These are phyloP conservation scores for Thunnus albacares DNA, from an alignment of 2,797 vertebrate species.

Conservation along the genomic window DNA sequence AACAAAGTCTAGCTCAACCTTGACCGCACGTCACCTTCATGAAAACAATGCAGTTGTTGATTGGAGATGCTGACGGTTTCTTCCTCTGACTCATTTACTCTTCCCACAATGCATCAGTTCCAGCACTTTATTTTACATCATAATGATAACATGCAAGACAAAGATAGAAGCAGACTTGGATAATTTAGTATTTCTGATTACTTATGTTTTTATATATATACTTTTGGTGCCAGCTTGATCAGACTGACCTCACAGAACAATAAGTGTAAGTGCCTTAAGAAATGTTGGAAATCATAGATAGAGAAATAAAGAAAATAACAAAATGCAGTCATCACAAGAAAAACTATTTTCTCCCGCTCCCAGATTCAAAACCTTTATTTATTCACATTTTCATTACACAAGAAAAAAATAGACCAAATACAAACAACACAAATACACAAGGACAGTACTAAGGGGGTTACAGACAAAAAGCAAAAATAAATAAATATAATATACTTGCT, in stretches of 20 bases:
- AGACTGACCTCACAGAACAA: neutral
- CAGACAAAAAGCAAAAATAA: too few species aligned
- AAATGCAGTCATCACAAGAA: neutral
- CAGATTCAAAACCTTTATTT: too few species aligned
- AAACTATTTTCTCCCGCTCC: too few species aligned
- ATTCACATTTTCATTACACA: too few species aligned
- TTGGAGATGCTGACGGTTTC: conserved; percentile 50
- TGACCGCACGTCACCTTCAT: conserved; percentile 1
- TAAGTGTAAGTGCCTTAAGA: neutral
- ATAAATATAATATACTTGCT: too few species aligned
- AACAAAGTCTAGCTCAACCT: conserved; percentile 16
- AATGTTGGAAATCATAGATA: neutral
- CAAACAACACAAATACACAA: too few species aligned
- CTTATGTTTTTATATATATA: neutral
- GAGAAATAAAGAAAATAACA: neutral
- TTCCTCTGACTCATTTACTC: conserved; percentile 26
- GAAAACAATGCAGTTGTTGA: conserved; percentile 78
- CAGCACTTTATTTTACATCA: conserved; percentile 48
- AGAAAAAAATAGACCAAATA: too few species aligned
- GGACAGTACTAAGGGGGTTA: too few species aligned
- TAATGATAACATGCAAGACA: conserved; percentile 10
- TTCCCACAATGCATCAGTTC: conserved; percentile 25
- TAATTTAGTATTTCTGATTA: neutral
- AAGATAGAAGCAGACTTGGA: neutral
- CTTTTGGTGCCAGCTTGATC: neutral